phyloP scores from a whole-genome alignment of 1,140 invertebrate species.

The Zaprionus capensis region DNA sequence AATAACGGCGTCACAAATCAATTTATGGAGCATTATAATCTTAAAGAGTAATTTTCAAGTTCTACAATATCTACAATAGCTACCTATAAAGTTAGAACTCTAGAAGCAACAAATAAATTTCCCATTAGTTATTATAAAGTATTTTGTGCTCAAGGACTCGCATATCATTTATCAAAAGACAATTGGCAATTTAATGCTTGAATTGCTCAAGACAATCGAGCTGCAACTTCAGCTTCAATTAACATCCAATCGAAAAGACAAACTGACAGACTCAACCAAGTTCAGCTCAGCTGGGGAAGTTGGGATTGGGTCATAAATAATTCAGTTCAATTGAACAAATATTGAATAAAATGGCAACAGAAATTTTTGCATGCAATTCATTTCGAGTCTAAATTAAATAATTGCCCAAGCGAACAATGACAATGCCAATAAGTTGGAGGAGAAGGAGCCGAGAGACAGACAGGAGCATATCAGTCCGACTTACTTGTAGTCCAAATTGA shows the following conservation, averaged over 20 bases:
- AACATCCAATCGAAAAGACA: neutral
- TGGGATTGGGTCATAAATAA: conserved; percentile 40
- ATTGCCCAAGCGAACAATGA: conserved; percentile 29
- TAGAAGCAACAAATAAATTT: neutral
- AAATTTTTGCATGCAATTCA: conserved; percentile 37
- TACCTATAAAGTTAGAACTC: neutral
- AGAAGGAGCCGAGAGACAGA: conserved; percentile 1
- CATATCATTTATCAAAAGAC: neutral
- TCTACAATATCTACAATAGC: too few species aligned
- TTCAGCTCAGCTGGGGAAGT: conserved; percentile 3
- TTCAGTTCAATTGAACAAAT: conserved; percentile 46
- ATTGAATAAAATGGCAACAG: conserved; percentile 33
- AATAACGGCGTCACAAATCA: too few species aligned
- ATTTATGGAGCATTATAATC: too few species aligned
- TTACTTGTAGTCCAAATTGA: conserved; percentile 53
- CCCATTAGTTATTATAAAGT: neutral
- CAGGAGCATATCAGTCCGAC: conserved; percentile 34
- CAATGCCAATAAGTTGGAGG: conserved; percentile 17
- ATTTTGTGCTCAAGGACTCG: neutral
- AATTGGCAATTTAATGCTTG: conserved; percentile 12
- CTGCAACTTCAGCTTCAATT: conserved; percentile 2
- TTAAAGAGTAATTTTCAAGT: too few species aligned
- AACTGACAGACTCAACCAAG: neutral
- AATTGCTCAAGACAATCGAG: neutral
- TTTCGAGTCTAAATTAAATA: conserved; percentile 48